Evolutionary conservation across 92 coral and sea anemone species (phyloP), one percentile per base, ranked within the genome.

Genomic region (Zoanthus gigantus): DNA sequence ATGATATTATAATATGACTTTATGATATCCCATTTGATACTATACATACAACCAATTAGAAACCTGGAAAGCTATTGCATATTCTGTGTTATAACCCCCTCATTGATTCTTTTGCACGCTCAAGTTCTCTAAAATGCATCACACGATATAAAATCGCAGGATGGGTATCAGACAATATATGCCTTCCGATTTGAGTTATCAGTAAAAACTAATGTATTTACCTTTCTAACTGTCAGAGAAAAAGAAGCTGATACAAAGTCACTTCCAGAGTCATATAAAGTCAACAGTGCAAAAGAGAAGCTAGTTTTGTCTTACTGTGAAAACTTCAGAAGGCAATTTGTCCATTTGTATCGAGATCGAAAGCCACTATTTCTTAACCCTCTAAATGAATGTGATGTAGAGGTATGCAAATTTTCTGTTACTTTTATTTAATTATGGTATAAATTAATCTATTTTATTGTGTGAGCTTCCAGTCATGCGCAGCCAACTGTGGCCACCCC

Each of bases 301-400:
- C 91, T 95, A 71, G 93, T 97, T 54, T 76, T 97, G 84, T 95
- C 98, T 16, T 97, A 92, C 89, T 97, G 98, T 83, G 99, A 97
- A 81, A 97, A 97, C 90, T 97, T 97, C 71, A 90, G 99, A 79
- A 92, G 99, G 7, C 99, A 97, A 89, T 97, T 97, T 91, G 99
- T 97, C n/a, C 98, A 97, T 87, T 88, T 97, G 18, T 97, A 94
- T 89, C 94, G 99, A 60, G 99, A 97, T 74, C 91, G 98, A 53
- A 97, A 91, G 74, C 99, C 99, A 16, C 88, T 97, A 56, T 85
- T 97, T 23, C 88, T 97, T 9, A 94, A 93, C 48, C 99, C 99
- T 46, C 67, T 79, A 1, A 97, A 97, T 82, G 99, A 97, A 63
- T 89, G 93, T 91, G 95, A 93, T 52, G 80, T 92, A 30, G 99